phyloP scores from a whole-genome alignment of 2,113 vertebrate genomes.

The Cygnus atratus region DNA sequence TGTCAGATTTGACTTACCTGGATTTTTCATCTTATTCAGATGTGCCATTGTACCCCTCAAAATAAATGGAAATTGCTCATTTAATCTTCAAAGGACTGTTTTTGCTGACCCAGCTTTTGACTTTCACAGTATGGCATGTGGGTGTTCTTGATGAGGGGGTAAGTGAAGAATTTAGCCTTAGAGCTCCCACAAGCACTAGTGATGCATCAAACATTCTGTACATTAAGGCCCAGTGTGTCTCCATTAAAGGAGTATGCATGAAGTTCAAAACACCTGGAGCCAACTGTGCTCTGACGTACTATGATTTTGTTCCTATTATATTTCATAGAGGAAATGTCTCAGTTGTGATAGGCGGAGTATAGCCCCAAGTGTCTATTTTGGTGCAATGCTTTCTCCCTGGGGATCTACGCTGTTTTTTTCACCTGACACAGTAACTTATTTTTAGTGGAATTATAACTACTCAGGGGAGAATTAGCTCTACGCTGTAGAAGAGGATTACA shows the following conservation, averaged over 20 bases:
- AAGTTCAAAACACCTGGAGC: neutral
- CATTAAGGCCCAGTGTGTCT: neutral
- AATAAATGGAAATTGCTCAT: conserved; percentile 9
- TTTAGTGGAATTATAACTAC: neutral
- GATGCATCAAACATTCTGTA: neutral
- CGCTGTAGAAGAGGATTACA: neutral
- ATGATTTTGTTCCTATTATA: neutral
- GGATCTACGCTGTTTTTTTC: neutral
- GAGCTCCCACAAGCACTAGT: neutral
- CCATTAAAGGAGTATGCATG: neutral
- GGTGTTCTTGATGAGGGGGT: neutral
- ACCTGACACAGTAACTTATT: neutral
- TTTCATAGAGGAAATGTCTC: neutral
- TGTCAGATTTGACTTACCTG: neutral
- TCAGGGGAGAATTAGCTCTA: neutral
- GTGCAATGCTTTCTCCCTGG: neutral
- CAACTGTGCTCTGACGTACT: neutral
- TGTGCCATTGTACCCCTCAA: neutral
- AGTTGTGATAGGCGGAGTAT: neutral
- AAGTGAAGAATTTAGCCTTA: neutral
- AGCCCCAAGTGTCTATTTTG: neutral
- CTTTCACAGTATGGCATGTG: neutral
- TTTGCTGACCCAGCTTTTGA: neutral
- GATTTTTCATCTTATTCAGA: neutral
- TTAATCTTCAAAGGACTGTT: neutral